Base-by-base conservation (phyloP, 2,797 vertebrate species). In the Manis pentadactyla region DNA sequence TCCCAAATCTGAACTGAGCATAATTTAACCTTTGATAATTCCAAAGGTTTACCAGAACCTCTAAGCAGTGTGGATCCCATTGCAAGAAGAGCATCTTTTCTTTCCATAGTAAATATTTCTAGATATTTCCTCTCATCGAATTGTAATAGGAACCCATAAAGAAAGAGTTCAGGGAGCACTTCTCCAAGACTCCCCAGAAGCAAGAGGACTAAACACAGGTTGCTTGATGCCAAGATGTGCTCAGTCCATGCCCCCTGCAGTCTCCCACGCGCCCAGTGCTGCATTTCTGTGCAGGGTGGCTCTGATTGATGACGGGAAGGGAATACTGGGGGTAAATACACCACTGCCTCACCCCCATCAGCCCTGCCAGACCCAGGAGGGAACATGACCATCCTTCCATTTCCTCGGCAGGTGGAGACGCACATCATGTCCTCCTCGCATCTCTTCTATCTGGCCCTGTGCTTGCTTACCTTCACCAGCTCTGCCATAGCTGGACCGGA, bases 371-470 rank as follows among this genome's bases (percentile, higher is more conserved):
- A 66, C 37, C 79, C 0, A 59, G 66, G 57, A 84, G 87, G 85
- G 95, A 97, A 73, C 37, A n/a, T 98, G 94, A 99, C 93, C 29
- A 29, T 95, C 46, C n/a, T 96, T 97, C 92, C 98, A 15, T 75
- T 98, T 98, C 91, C 69, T 97, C 75, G 77, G 96, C 99, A 99
- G 99, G 99, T 99, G 97, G 99, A 99, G 98, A 99, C 99, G 99
- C 99, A 99, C 98, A 99, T 98, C 98, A 98, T 99, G 98, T 99
- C 99, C 98, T 99, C 99, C 98, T 98, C 99, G 97, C 99, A 99
- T 98, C 99, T 99, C 98, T 99, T 99, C 98, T 99, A 99, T 98
- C 98, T 99, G 99, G 99, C 99, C 98, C 99, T 99, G 98, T 99
- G 99, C 99, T 99, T 99, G 98, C 99, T 99, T 97, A 99, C 99